Conservation (phyloP, 2,797 vertebrate genomes). For the Phalloptychus januarius region DNA sequence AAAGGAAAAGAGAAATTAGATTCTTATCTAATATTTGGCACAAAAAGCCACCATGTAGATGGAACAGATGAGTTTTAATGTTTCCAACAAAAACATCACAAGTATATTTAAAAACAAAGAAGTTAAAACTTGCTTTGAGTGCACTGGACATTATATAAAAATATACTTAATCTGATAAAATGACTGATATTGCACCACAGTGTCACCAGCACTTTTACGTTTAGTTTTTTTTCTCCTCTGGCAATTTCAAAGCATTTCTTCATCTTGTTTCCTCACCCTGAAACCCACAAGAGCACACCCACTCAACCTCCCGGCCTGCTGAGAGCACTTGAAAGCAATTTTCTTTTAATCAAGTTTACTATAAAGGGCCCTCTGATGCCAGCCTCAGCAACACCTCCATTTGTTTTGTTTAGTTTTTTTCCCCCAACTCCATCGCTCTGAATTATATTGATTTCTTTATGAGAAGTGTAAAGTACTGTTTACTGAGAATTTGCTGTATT, state of each 20-base stretch:
- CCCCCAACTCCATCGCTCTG: constrained; percentile 42
- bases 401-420: constrained; percentile 64
- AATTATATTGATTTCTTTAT: constrained; percentile 74
- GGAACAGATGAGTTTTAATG: background rate
- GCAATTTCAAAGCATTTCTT: constrained; percentile 75
- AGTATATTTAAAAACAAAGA: too few species aligned
- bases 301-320: constrained; percentile 75
- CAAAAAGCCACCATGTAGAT: background rate
- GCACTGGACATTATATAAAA: constrained; percentile 39
- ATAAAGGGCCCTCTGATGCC: constrained; percentile 78
- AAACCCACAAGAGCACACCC: constrained; percentile 68
- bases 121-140: constrained; percentile 19
- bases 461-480: constrained; percentile 66
- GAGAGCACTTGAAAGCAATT: constrained; percentile 82
- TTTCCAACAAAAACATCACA: background rate
- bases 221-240: constrained; percentile 53
- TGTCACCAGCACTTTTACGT: constrained; percentile 60
- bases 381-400: constrained; percentile 65
- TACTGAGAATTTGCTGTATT: constrained; percentile 63
- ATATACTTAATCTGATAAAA: constrained; percentile 57
- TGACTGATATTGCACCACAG: constrained; percentile 53
- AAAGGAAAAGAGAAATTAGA: constrained; percentile 2
- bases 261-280: constrained; percentile 71
- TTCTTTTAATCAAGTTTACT: constrained; percentile 82
- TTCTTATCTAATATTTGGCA: constrained; percentile 2